Percentiles rank a stretch among this genome's conserved stretches.
Conservation (phyloP, 2,113 vertebrate genomes). For the Talpa occidentalis region DNA sequence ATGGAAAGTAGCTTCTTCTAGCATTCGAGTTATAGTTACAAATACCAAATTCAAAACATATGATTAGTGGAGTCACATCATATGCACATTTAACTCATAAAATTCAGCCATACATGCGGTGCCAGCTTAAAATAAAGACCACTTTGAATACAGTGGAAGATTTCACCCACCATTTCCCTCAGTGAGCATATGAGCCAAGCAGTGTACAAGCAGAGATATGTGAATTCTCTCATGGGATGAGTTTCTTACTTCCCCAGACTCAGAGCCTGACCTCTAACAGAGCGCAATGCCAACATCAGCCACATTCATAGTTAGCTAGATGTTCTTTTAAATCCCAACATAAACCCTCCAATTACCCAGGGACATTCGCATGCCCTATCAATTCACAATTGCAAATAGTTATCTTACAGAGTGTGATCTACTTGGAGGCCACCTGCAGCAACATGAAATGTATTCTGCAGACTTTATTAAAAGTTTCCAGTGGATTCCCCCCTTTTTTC, state of each 20-base stretch:
- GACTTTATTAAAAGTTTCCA: constrained; percentile 3
- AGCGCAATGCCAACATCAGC: not conserved
- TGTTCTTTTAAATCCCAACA: not conserved
- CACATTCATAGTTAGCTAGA: not conserved
- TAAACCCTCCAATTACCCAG: not conserved
- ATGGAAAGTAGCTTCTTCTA: constrained; percentile 23
- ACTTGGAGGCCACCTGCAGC: not conserved
- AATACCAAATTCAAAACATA: constrained; percentile 59
- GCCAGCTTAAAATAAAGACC: constrained; percentile 9
- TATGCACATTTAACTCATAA: constrained; percentile 37
- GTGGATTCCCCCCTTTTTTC: not conserved
- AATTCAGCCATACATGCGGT: not conserved
- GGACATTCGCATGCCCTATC: not conserved
- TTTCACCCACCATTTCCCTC: not conserved
- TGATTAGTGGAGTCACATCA: not conserved
- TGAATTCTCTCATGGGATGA: not conserved
- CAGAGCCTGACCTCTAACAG: not conserved
- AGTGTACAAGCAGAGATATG: not conserved
- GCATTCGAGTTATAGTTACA: constrained; percentile 45
- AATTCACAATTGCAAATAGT: not conserved
- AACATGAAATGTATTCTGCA: not conserved
- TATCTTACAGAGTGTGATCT: not conserved
- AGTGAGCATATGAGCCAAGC: not conserved
- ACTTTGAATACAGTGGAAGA: not conserved
- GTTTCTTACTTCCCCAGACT: not conserved